Base-by-base conservation (phyloP, 2,888 invertebrate species). In the Agriopis aurantiaria region DNA sequence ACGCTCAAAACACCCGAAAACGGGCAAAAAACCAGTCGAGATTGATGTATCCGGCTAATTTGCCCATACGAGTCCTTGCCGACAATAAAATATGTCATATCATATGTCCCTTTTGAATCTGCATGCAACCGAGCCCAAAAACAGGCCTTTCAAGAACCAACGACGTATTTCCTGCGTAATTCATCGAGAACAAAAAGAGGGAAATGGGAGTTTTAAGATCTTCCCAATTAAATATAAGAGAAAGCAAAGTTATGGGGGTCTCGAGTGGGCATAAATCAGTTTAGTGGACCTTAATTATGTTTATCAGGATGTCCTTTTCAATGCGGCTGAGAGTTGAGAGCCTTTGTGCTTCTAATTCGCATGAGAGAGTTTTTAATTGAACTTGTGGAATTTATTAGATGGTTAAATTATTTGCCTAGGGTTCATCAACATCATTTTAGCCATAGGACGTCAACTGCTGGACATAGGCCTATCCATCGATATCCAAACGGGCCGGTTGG, bases 11-110 rank as follows among this genome's bases (percentile, higher is more conserved):
- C 65, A 53, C 66, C 62, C 59, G 51, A 71, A 71, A 71, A 63
- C 55, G 45, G n/a, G 73, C 80, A 80, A 79, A 76, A 77, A 77
- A 75, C 79, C 65, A 75, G 43, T 80, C 66, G 76, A 88, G 93
- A 93, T 92, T 91, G 93, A 92, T 89, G 92, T 93, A 92, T 93
- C 93, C 93, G 88, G 86, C 93, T 93, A 93, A 93, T 93, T 93
- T 93, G 91, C 88, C 88, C 91, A 86, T 84, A 85, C 83, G 78
- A 82, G 82, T 84, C 82, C 80, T 79, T 71, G 80, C 80, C 78
- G 79, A 84, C 89, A 91, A 91, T 92, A 91, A 92, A 91, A 90
- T 90, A 91, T 90, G 92, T 92, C 93, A 93, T 93, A 92, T 93
- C 89, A 87, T 89, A 89, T 89, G 79, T 88, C 88, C 81, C 83